These are phyloP conservation scores for Deladenus siricidicola DNA, from an alignment of 2,888 invertebrate species.

Conservation along the genomic window DNA sequence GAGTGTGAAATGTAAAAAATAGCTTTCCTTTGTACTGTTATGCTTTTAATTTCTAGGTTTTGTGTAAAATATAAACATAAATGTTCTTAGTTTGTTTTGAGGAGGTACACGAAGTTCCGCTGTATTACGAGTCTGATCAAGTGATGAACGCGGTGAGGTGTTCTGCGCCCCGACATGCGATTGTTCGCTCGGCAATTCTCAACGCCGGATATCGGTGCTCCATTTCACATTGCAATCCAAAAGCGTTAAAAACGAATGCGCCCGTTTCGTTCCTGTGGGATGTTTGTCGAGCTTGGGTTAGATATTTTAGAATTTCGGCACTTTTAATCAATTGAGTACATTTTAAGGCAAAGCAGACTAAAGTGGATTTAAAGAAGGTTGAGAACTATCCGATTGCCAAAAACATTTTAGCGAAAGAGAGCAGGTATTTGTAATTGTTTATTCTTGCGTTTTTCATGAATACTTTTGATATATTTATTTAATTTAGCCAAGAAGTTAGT, in stretches of 20 bases:
- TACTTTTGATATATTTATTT: not conserved
- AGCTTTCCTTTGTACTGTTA: too few relatives aligned
- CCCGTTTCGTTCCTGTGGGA: slow-evolving; percentile 82
- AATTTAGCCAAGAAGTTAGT: slow-evolving; percentile 35
- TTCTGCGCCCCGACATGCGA: slow-evolving; percentile 13
- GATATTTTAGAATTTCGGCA: not conserved
- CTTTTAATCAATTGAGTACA: not conserved
- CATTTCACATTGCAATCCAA: slow-evolving; percentile 77
- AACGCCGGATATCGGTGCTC: slow-evolving; percentile 85
- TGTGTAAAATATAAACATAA: not conserved
- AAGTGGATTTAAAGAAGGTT: slow-evolving; percentile 25
- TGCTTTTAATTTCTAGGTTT: not conserved
- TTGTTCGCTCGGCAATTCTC: slow-evolving; percentile 72
- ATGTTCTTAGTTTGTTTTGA: slow-evolving; percentile 53
- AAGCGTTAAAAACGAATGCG: slow-evolving; percentile 85
- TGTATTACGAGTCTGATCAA: slow-evolving; percentile 77
- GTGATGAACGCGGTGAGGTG: slow-evolving; percentile 62
- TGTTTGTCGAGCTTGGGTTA: slow-evolving; percentile 66
- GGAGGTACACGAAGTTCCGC: slow-evolving; percentile 74
- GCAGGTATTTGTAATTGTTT: slow-evolving; percentile 1
- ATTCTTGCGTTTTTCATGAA: not conserved
- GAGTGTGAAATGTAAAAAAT: too few relatives aligned
- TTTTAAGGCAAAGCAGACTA: slow-evolving; percentile 31
- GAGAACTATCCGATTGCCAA: slow-evolving; percentile 23
- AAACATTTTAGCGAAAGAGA: slow-evolving; percentile 16